phyloP scores from a whole-genome alignment of 2,888 invertebrate species.

The Euspilapteryx auroguttella region DNA sequence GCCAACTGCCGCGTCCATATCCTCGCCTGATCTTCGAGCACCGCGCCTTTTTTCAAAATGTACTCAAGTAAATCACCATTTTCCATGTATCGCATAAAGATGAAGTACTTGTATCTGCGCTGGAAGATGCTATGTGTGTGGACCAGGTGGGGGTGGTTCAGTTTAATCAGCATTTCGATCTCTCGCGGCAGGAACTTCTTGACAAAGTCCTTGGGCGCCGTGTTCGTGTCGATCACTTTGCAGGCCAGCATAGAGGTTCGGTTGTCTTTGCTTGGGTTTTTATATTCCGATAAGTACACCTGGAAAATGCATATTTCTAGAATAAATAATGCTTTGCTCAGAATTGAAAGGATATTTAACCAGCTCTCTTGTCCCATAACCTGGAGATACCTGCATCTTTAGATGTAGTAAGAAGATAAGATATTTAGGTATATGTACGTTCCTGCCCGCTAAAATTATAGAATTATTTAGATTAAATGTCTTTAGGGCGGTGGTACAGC shows the following conservation, averaged over 20 bases:
- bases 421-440: too few species aligned
- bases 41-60: constrained; percentile 66
- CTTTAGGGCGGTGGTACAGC: too few species aligned
- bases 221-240: constrained; percentile 73
- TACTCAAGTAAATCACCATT: constrained; percentile 78
- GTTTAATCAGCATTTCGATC: constrained; percentile 72
- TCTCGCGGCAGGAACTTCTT: constrained; percentile 83
- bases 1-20: constrained; percentile 73
- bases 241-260: constrained; percentile 62
- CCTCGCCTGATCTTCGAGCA: constrained; percentile 68
- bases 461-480: too few species aligned
- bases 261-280: constrained; percentile 36
- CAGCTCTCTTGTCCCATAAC: too few species aligned
- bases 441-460: too few species aligned
- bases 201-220: constrained; percentile 77
- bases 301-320: constrained; percentile 10
- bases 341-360: too few species aligned
- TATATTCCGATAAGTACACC: constrained; percentile 48
- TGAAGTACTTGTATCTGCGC: constrained; percentile 69
- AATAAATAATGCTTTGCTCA: neutral
- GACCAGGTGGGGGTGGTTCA: constrained; percentile 80
- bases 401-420: too few species aligned
- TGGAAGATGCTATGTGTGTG: constrained; percentile 79
- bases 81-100: constrained; percentile 75
- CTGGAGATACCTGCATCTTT: too few species aligned